These are phyloP conservation scores for Heterocephalus glaber DNA, from an alignment of 2,113 vertebrate genomes.

Conservation along the genomic window DNA sequence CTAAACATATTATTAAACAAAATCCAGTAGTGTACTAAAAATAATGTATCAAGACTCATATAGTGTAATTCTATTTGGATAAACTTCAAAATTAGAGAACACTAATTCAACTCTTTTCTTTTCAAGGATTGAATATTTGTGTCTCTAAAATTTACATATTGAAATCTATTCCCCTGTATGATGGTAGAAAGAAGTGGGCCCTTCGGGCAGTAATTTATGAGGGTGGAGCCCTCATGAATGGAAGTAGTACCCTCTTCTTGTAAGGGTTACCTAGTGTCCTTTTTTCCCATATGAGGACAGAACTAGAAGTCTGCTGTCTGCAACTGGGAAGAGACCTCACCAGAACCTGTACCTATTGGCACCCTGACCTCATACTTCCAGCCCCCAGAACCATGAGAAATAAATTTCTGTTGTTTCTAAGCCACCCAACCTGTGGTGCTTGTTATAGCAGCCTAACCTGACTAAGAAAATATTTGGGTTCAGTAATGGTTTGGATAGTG, in stretches of 20 bases:
- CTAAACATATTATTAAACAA: not conserved
- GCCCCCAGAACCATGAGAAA: not conserved
- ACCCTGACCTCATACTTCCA: not conserved
- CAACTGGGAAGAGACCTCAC: not conserved
- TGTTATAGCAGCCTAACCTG: not conserved
- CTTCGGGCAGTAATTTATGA: not conserved
- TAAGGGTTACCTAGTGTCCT: not conserved
- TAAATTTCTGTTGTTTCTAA: not conserved
- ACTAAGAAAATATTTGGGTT: not conserved
- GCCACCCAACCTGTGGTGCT: not conserved
- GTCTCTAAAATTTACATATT: not conserved
- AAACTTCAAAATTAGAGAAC: conserved; percentile 24
- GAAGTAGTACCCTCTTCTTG: not conserved
- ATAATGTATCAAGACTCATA: not conserved
- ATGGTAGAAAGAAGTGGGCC: not conserved
- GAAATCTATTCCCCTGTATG: not conserved
- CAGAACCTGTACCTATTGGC: not conserved
- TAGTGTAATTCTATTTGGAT: not conserved
- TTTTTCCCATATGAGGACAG: not conserved
- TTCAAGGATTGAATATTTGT: not conserved
- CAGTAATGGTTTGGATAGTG: not conserved
- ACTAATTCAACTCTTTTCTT: not conserved
- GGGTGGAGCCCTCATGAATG: not conserved
- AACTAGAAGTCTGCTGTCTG: not conserved
- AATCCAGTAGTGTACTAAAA: not conserved